Conservation (phyloP, 2,888 invertebrate genomes). For the Petrophora chlorosata region DNA sequence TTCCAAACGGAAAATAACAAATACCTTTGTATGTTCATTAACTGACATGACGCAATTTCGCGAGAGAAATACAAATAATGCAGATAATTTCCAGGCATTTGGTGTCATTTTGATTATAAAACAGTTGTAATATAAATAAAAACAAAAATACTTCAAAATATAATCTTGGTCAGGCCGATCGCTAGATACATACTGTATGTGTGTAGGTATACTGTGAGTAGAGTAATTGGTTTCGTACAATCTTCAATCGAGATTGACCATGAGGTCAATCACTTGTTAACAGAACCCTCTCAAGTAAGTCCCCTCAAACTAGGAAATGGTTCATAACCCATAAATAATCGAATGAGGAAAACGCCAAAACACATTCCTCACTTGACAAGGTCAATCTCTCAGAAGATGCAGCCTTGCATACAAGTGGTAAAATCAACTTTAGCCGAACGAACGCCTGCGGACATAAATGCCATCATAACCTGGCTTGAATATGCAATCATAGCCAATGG, state of each 20-base stretch:
- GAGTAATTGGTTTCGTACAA: too few relatives aligned
- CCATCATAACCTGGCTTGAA: constrained; percentile 6
- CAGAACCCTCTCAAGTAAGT: too few relatives aligned
- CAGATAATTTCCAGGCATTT: background rate
- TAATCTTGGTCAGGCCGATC: too few relatives aligned
- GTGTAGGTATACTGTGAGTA: too few relatives aligned
- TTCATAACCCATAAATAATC: background rate
- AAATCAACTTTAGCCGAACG: constrained; percentile 8
- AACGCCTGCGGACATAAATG: background rate
- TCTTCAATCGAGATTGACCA: too few relatives aligned
- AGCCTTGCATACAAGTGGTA: constrained; percentile 14
- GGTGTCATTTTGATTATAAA: background rate
- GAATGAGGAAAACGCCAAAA: constrained; percentile 1
- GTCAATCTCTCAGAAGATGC: constrained; percentile 1
- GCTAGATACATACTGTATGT: too few relatives aligned
- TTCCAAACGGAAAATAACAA: constrained; percentile 9
- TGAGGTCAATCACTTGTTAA: too few relatives aligned
- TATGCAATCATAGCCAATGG: constrained; percentile 16
- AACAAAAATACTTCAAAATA: too few relatives aligned
- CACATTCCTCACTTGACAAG: background rate
- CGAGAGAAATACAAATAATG: background rate
- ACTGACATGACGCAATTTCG: background rate
- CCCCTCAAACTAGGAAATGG: background rate
- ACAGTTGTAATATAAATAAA: too few relatives aligned
- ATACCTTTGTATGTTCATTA: background rate